A percentile compares a stretch with the other conserved stretches of the same genome.
phyloP scores from a whole-genome alignment of 2,797 vertebrate genomes.

The Smutsia gigantea region DNA sequence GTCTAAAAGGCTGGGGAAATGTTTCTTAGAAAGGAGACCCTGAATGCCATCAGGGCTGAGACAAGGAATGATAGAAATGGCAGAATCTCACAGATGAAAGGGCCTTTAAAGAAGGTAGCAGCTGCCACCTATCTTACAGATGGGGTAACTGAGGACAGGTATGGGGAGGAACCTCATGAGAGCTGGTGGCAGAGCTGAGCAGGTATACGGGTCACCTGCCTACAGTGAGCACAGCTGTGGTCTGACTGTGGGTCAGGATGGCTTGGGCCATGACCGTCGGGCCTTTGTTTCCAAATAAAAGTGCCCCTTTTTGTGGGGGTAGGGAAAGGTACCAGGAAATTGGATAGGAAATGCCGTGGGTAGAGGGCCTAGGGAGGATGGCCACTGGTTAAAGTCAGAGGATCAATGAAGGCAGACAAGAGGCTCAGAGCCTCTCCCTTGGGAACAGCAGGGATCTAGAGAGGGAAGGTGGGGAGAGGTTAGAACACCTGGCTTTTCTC shows the following conservation, averaged over 20 bases:
- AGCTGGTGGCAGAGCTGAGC: not conserved
- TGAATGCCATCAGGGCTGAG: not conserved
- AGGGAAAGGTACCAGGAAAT: not conserved
- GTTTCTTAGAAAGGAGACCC: constrained; percentile 34
- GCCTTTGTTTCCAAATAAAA: not conserved
- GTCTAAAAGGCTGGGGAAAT: constrained; percentile 57
- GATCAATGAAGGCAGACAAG: not conserved
- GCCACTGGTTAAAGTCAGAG: not conserved
- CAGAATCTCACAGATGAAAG: not conserved
- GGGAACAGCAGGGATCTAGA: not conserved
- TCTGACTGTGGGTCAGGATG: not conserved
- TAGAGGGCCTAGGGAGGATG: not conserved
- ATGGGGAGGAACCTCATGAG: not conserved
- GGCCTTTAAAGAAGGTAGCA: not conserved
- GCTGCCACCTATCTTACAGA: constrained; percentile 15
- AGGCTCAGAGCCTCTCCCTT: not conserved
- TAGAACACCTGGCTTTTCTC: not conserved
- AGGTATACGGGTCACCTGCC: not conserved
- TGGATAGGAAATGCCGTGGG: not conserved
- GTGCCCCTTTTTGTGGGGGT: not conserved
- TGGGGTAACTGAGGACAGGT: not conserved
- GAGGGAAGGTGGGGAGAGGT: not conserved
- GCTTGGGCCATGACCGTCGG: not conserved
- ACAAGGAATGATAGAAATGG: not conserved
- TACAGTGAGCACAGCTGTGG: not conserved